These are phyloP conservation scores for Nothobranchius furzeri DNA, from an alignment of 2,113 vertebrate genomes.

Conservation along the genomic window DNA sequence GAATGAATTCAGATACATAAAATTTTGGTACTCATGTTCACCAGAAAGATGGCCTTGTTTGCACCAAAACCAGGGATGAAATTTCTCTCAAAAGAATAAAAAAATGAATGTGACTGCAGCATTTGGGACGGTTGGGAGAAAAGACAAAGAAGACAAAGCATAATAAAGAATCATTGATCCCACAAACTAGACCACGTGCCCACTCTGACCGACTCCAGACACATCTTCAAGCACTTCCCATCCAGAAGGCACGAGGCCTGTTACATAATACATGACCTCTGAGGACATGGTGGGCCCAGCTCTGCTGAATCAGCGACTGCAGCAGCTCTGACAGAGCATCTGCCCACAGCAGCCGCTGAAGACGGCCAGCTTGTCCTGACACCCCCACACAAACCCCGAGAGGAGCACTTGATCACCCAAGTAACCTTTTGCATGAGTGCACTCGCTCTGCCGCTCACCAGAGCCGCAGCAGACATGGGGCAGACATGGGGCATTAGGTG, in stretches of 20 bases:
- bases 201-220: conserved; percentile 7
- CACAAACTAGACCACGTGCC: background rate
- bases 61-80: no score
- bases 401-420: conserved; percentile 59
- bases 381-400: conserved; percentile 27
- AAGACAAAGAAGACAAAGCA: background rate
- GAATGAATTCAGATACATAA: no score
- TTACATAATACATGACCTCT: conserved; percentile 64
- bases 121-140: background rate
- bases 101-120: no score
- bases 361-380: conserved; percentile 33
- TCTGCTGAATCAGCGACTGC: conserved; percentile 65
- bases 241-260: conserved; percentile 30
- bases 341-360: conserved; percentile 10
- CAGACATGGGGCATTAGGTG: conserved; percentile 68
- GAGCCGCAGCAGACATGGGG: conserved; percentile 56
- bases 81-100: no score
- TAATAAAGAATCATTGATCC: conserved; percentile 14
- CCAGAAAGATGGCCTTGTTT: no score
- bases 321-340: conserved; percentile 13
- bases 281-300: conserved; percentile 16
- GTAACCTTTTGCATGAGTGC: conserved; percentile 69
- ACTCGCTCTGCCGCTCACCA: conserved; percentile 63
- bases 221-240: conserved; percentile 6
- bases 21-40: no score